Evolutionary conservation across 1,140 invertebrate genomes (phyloP).

Genomic region (Onthophagus taurus): DNA sequence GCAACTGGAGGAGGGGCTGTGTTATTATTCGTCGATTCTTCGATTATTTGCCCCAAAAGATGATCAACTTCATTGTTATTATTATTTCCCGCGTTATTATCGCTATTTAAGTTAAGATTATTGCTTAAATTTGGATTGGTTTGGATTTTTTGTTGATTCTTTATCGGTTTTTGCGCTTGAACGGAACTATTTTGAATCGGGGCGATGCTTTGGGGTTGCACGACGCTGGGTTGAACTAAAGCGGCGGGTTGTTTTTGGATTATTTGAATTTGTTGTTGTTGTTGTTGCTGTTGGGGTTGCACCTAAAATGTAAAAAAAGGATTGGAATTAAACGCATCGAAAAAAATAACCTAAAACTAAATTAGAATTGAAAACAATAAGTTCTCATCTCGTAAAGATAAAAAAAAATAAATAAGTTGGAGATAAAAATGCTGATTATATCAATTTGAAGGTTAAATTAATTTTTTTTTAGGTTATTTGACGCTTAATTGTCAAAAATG

Average conservation of each 20-base stretch:
- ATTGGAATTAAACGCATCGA: no score
- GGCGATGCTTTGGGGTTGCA: background rate
- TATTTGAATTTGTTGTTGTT: slow-evolving; percentile 5
- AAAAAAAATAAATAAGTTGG: no score
- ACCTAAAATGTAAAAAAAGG: no score
- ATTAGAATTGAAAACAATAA: no score
- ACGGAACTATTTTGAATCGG: background rate
- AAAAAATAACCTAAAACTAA: no score
- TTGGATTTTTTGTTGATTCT: slow-evolving; percentile 15
- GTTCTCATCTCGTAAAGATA: no score
- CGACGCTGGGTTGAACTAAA: slow-evolving; percentile 16
- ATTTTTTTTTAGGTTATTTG: no score
- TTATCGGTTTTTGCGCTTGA: slow-evolving; percentile 16
- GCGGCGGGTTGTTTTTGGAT: slow-evolving; percentile 2
- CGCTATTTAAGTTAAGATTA: no score
- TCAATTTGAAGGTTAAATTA: no score
- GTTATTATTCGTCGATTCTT: slow-evolving; percentile 36
- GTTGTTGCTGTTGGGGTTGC: slow-evolving; percentile 2
- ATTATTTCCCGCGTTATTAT: slow-evolving; percentile 10
- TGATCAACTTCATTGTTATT: slow-evolving; percentile 39
- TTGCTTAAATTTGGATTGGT: background rate
- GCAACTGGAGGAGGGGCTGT: background rate
- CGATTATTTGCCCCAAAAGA: slow-evolving; percentile 37
- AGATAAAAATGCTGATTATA: no score
- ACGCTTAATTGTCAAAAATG: no score